Percentiles rank a stretch among this genome's conserved stretches.
phyloP scores from a whole-genome alignment of 2,888 invertebrate species.

The Formica aserva region DNA sequence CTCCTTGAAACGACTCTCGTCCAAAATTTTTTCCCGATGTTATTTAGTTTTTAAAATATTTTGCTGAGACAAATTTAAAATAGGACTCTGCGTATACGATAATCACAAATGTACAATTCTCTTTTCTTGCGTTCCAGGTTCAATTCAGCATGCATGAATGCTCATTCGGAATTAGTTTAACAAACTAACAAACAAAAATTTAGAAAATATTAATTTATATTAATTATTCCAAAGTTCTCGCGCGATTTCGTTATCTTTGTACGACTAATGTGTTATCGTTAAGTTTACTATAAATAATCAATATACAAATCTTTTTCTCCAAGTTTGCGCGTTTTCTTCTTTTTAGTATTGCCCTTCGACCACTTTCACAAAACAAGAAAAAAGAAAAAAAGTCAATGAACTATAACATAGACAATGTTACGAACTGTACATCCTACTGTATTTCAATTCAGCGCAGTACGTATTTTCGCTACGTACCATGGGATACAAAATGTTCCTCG shows the following conservation, averaged over 20 bases:
- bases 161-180: neutral
- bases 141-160: neutral
- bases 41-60: neutral
- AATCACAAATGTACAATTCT: neutral
- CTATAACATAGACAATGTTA: neutral
- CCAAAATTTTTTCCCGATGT: neutral
- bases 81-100: neutral
- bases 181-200: neutral
- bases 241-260: neutral
- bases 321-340: neutral
- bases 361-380: neutral
- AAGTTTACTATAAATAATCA: conserved; percentile 21
- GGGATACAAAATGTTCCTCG: conserved; percentile 14
- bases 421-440: neutral
- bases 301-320: neutral
- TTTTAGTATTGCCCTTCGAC: neutral
- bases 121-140: neutral
- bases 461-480: neutral
- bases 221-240: neutral
- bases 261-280: conserved; percentile 11
- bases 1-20: neutral
- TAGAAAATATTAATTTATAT: conserved; percentile 6
- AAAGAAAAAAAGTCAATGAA: neutral
- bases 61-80: neutral
- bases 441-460: neutral